These are phyloP conservation scores for Trichonephila inaurata DNA, from an alignment of 1,140 invertebrate species.

Conservation along the genomic window DNA sequence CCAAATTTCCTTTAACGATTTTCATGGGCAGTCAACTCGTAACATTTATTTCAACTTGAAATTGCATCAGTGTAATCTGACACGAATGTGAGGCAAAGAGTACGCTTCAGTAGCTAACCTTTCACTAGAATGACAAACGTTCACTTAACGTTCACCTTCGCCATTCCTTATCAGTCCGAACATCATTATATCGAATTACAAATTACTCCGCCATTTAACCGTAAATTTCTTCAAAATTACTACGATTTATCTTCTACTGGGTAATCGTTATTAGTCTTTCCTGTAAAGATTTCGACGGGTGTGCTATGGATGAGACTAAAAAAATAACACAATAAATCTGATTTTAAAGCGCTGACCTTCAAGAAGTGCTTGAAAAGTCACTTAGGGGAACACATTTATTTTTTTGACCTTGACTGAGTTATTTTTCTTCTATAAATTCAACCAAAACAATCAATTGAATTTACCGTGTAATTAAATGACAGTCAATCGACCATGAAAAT, in stretches of 20 bases:
- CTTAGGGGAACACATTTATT: neutral
- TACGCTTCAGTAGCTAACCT: neutral
- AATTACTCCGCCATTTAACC: neutral
- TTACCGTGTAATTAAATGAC: neutral
- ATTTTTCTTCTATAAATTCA: neutral
- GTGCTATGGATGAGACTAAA: neutral
- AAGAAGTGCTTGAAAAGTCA: neutral
- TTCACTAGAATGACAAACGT: neutral
- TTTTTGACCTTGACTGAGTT: neutral
- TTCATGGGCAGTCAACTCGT: too few species aligned
- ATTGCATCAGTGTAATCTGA: too few species aligned
- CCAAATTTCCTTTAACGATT: too few species aligned
- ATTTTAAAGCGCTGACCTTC: neutral
- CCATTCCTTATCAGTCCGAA: neutral
- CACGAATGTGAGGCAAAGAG: too few species aligned
- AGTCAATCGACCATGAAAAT: neutral
- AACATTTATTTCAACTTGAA: too few species aligned
- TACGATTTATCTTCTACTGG: neutral
- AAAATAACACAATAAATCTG: neutral
- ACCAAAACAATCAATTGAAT: neutral
- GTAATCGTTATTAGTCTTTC: too few species aligned
- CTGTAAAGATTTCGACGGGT: too few species aligned
- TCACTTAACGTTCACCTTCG: conserved; percentile 15
- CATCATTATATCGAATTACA: conserved; percentile 7
- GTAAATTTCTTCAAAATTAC: neutral